Conservation (phyloP, 2,888 invertebrate species). For the Ctena decussata region DNA sequence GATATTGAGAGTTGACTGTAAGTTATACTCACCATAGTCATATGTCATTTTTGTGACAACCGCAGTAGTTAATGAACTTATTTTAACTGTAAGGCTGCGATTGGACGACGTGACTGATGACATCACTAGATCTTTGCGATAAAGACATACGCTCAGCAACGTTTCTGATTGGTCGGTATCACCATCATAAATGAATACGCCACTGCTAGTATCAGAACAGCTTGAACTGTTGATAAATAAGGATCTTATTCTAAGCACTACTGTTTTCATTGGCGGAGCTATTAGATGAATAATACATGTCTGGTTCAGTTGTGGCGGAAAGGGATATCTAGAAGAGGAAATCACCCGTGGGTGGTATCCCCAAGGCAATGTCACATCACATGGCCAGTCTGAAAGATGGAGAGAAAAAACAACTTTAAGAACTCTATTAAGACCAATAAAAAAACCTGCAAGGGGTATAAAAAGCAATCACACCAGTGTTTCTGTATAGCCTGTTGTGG, state of each 20-base stretch:
- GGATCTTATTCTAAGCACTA: slow-evolving; percentile 1
- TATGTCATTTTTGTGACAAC: background rate
- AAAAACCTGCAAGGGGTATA: too few relatives aligned
- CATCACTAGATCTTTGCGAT: background rate
- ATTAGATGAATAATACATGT: slow-evolving; percentile 17
- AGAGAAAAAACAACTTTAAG: too few relatives aligned
- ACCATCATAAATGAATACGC: slow-evolving; percentile 18
- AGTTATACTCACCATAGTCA: slow-evolving; percentile 10
- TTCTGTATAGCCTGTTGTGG: too few relatives aligned
- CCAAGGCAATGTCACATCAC: slow-evolving; percentile 47
- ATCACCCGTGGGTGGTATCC: slow-evolving; percentile 32
- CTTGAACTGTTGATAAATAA: background rate
- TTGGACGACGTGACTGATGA: background rate
- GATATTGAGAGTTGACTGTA: too few relatives aligned
- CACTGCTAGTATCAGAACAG: background rate
- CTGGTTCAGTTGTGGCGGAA: background rate
- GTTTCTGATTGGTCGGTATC: background rate
- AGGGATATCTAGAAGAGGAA: slow-evolving; percentile 29
- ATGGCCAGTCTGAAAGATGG: slow-evolving; percentile 42
- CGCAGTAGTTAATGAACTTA: background rate
- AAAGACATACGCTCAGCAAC: background rate
- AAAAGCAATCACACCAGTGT: too few relatives aligned
- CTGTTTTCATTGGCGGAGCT: slow-evolving; percentile 9
- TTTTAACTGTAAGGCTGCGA: background rate
- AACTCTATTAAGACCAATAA: too few relatives aligned